A percentile compares a stretch with the other conserved stretches of the same genome.
Evolutionary conservation across 2,113 vertebrate species (phyloP).

Genomic region (Alectura lathami): DNA sequence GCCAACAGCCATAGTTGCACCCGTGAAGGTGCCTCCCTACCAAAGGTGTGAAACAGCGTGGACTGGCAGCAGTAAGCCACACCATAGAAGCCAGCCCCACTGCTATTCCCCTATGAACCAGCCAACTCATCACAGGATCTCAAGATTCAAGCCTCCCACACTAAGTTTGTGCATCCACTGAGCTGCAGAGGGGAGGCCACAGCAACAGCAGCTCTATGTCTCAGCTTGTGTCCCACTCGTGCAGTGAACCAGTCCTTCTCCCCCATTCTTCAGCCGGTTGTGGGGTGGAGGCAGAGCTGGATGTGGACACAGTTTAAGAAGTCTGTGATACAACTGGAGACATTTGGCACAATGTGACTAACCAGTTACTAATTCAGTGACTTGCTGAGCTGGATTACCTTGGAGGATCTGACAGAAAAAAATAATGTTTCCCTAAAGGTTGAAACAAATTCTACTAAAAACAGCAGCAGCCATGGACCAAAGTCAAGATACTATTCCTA

Average conservation of each 20-base stretch:
- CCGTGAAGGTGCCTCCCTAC: neutral
- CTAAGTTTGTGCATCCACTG: neutral
- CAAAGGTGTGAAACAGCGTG: neutral
- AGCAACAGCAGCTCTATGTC: neutral
- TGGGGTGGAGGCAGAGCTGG: neutral
- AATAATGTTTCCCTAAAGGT: constrained; percentile 27
- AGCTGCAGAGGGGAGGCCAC: neutral
- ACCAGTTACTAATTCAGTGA: neutral
- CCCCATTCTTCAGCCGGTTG: neutral
- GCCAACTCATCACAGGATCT: neutral
- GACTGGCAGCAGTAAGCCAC: neutral
- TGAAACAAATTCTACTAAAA: constrained; percentile 28
- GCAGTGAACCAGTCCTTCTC: neutral
- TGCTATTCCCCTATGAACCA: neutral
- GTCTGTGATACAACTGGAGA: neutral
- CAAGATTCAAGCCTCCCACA: neutral
- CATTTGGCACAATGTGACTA: neutral
- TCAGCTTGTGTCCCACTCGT: neutral
- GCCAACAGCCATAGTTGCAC: neutral
- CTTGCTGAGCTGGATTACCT: neutral
- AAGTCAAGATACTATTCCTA: neutral
- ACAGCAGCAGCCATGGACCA: neutral
- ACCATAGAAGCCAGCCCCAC: neutral
- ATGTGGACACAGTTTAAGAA: neutral
- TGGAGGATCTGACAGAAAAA: constrained; percentile 32